Evolutionary conservation across 2,888 invertebrate genomes (phyloP).

Genomic region (Megalurothrips usitatus): DNA sequence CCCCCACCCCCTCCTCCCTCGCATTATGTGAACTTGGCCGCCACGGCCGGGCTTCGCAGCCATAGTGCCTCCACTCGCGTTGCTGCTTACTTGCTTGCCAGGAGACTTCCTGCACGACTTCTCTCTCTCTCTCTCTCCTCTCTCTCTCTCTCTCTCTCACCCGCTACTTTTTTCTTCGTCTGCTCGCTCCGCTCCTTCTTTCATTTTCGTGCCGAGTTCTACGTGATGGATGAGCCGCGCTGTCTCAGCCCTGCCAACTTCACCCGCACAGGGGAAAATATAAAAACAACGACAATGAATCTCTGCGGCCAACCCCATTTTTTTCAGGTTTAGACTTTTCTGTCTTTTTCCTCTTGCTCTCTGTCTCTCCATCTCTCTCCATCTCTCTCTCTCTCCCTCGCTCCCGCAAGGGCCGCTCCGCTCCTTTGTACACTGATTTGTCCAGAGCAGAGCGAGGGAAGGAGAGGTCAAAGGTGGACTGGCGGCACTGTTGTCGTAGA

Average conservation of each 20-base stretch:
- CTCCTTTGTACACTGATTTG: too few species aligned
- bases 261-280: slow-evolving; percentile 5
- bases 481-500: not conserved
- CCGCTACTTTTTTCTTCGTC: not conserved
- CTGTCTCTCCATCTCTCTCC: too few species aligned
- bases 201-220: slow-evolving; percentile 26
- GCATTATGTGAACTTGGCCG: slow-evolving; percentile 1
- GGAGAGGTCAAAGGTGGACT: too few species aligned
- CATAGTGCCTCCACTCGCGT: too few species aligned
- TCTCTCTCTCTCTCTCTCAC: not conserved
- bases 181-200: not conserved
- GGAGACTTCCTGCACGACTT: slow-evolving; percentile 18
- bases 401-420: too few species aligned
- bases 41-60: not conserved
- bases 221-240: slow-evolving; percentile 21
- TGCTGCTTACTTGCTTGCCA: too few species aligned
- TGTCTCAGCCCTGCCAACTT: slow-evolving; percentile 19
- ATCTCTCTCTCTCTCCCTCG: too few species aligned
- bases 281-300: slow-evolving; percentile 16
- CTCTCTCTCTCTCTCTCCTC: not conserved
- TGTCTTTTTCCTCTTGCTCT: too few species aligned
- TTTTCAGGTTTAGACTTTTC: not conserved
- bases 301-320: slow-evolving; percentile 15
- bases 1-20: not conserved
- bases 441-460: too few species aligned